Base-by-base conservation (phyloP, 1,140 invertebrate species). In the Dolichoris vasculosae region DNA sequence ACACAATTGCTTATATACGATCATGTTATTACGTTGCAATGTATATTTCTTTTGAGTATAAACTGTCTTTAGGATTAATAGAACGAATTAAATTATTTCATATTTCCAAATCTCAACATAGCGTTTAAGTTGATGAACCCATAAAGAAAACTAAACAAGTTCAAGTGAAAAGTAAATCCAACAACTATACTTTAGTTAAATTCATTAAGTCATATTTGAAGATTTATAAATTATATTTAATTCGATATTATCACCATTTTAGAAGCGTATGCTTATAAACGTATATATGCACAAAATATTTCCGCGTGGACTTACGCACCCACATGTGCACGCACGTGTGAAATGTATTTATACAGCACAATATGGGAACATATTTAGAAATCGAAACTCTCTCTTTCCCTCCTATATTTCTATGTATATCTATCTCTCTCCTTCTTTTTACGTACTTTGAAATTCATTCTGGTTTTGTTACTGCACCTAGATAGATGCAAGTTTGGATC, bases 311-410 rank as follows among this genome's bases (percentile, higher is more conserved):
- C n/a, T n/a, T n/a, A n/a, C n/a, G n/a, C 26, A 23, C 7, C 30
- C 51, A 63, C 20, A 23, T 6, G 48, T 2, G 20, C 17, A 6
- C 3, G 32, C 46, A 30, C 43, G 26, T 48, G 20, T 35, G 30
- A 32, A 32, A 59, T 75, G 43, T 84, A 84, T 84, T 79, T 84
- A 78, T 79, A 84, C 9, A 26, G 35, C 26, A 48, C 32, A 26
- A 85, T 79, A 80, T 73, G 76, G 77, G 48, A 73, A 63, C 77
- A 51, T 75, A 85, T 85, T 85, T 80, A 85, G 77, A 85, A 85
- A 78, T 76, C 2, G 40, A 77, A 46, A 20, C 40, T 51, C 43
- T 32, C n/a, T 77, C n/a, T 17, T 13, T 77, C n/a, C 55, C 13
- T 30, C 46, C 23, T n/a, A 23, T 26, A 73, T 73, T 35, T 26